Evolutionary conservation across 2,113 vertebrate species (phyloP), one percentile per base, ranked within the genome.

Genomic region (Patagioenas fasciata): DNA sequence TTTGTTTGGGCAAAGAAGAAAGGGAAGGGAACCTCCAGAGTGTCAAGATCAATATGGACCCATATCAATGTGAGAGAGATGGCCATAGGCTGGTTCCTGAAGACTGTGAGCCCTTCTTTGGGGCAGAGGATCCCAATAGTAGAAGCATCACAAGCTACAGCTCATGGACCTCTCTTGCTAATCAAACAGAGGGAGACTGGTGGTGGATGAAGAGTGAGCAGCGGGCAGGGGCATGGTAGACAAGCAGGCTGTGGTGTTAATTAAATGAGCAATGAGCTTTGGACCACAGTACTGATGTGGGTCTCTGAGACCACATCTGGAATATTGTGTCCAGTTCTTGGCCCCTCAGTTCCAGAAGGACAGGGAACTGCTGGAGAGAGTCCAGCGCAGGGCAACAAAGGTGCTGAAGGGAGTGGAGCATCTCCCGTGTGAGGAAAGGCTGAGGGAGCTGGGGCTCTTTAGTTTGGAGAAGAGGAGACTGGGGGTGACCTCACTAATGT

Each of bases 41-140:
- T 64, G 36, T 64, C n/a, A 79, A 10, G 13, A 50, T 75, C 73
- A 44, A 7, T 12, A 80, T 34, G 11, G 38, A 48, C 24, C 9
- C 17, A 2, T 64, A 26, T 31, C 3, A 36, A 19, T 58, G 12
- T n/a, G 31, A 26, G 16, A 57, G 6, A 23, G 25, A 31, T 81
- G 48, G 14, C 13, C 29, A 14, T n/a, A 42, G 13, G 6, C 7
- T 54, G 23, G 12, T 58, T n/a, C 10, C 17, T 51, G 53, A 15
- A 13, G 24, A 38, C 24, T 29, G 18, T 24, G 15, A 10, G 29
- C 24, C 5, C 28, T 61, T 71, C n/a, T 17, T 44, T 44, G 16
- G 25, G 42, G 24, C 34, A 81, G 58, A 42, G 58, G 40, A 66
- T 5, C 9, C 9, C 0, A 0, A 12, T 2, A 66, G 20, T 5